Conservation (phyloP, 2,113 vertebrate species). For the Prunella fulvescens region DNA sequence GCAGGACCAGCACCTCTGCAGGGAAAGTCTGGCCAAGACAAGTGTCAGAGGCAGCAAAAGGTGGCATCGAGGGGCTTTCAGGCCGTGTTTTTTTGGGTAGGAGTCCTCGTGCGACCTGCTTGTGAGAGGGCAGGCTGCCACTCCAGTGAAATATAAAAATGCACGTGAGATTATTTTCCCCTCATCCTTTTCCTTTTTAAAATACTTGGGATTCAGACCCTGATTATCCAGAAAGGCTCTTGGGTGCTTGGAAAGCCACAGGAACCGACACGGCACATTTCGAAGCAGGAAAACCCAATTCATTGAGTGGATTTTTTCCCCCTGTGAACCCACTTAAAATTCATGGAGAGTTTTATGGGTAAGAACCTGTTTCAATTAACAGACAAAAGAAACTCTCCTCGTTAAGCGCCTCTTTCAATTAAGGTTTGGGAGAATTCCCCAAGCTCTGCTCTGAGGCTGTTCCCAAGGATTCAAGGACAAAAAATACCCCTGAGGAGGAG, state of each 20-base stretch:
- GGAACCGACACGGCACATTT: background rate
- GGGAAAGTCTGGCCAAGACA: background rate
- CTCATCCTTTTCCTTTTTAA: background rate
- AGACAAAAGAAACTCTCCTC: conserved; percentile 57
- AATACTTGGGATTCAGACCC: background rate
- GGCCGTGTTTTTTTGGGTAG: rapidly evolving
- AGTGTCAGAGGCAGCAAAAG: background rate
- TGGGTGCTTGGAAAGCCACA: background rate
- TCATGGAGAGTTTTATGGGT: conserved; percentile 59
- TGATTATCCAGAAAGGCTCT: background rate
- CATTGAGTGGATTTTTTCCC: background rate
- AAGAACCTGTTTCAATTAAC: conserved; percentile 65
- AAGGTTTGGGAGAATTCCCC: conserved; percentile 52
- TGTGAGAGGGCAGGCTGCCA: background rate
- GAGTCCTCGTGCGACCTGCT: rapidly evolving
- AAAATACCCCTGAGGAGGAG: background rate
- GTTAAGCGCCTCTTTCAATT: conserved; percentile 54
- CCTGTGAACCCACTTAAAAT: conserved; percentile 38
- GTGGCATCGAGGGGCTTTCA: background rate
- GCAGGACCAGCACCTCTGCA: background rate
- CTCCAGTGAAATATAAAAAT: background rate
- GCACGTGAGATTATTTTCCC: background rate
- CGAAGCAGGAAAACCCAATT: conserved; percentile 7
- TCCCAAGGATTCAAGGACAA: conserved; percentile 1
- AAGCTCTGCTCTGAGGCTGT: background rate